phyloP scores from a whole-genome alignment of 2,113 vertebrate species.

The Nasalis larvatus region DNA sequence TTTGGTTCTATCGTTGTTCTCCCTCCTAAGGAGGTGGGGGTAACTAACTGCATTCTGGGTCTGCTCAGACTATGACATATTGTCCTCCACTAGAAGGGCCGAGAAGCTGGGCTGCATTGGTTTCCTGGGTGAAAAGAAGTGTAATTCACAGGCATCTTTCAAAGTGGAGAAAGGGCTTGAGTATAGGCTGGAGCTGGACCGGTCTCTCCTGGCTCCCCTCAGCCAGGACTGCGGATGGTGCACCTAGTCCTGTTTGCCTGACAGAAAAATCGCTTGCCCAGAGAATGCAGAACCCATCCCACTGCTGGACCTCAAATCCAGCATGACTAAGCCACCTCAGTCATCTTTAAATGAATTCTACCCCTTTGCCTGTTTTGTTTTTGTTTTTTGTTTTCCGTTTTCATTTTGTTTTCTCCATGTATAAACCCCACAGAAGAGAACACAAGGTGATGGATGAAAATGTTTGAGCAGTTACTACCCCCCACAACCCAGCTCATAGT shows the following conservation, averaged over 20 bases:
- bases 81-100: no score
- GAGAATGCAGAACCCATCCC: neutral
- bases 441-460: neutral
- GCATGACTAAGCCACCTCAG: neutral
- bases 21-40: neutral
- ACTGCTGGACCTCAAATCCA: neutral
- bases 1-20: neutral
- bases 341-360: neutral
- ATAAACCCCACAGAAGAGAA: neutral
- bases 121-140: neutral
- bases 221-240: no score
- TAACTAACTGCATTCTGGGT: neutral
- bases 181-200: neutral
- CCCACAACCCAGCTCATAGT: neutral
- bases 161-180: neutral
- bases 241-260: neutral
- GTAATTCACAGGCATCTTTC: neutral
- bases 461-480: neutral
- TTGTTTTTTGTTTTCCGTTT: neutral
- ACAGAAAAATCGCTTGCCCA: neutral
- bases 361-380: neutral
- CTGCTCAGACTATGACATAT: neutral
- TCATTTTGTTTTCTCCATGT: neutral
- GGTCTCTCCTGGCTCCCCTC: neutral
- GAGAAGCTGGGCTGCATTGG: neutral